These are phyloP conservation scores for Tethea ocularis DNA, from an alignment of 2,888 invertebrate genomes.

Conservation along the genomic window DNA sequence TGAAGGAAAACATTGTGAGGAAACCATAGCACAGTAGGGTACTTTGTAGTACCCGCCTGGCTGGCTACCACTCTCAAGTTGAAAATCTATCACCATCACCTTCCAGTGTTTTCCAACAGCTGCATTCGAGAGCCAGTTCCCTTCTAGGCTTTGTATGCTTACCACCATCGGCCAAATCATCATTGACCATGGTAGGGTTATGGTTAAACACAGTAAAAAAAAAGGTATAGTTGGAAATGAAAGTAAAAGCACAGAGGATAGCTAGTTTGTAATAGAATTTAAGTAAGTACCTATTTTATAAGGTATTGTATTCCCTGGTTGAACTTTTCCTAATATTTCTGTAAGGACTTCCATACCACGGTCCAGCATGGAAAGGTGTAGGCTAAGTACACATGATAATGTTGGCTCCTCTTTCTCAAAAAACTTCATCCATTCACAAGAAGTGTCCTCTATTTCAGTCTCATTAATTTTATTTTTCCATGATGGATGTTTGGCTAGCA, in stretches of 20 bases:
- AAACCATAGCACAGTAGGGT: too few species aligned
- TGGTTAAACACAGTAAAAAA: too few species aligned
- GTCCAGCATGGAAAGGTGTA: constrained; percentile 53
- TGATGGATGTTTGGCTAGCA: constrained; percentile 45
- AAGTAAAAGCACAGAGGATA: neutral
- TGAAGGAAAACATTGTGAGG: too few species aligned
- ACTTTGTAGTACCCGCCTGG: too few species aligned
- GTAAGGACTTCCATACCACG: constrained; percentile 57
- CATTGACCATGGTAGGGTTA: too few species aligned
- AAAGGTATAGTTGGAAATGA: constrained; percentile 24
- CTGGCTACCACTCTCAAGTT: too few species aligned
- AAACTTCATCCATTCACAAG: constrained; percentile 53
- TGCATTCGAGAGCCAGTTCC: too few species aligned
- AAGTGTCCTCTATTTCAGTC: constrained; percentile 40
- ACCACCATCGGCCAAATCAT: too few species aligned
- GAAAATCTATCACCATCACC: too few species aligned
- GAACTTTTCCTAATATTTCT: constrained; percentile 47
- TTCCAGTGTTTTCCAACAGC: too few species aligned
- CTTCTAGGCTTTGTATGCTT: too few species aligned
- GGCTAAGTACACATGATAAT: constrained; percentile 61
- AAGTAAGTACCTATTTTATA: constrained; percentile 59
- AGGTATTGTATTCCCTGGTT: constrained; percentile 62
- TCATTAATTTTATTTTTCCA: constrained; percentile 46
- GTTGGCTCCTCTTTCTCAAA: constrained; percentile 61
- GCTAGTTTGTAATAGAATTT: neutral